These are phyloP conservation scores for Elephantulus edwardii DNA, from an alignment of 2,113 vertebrate genomes.

Conservation along the genomic window DNA sequence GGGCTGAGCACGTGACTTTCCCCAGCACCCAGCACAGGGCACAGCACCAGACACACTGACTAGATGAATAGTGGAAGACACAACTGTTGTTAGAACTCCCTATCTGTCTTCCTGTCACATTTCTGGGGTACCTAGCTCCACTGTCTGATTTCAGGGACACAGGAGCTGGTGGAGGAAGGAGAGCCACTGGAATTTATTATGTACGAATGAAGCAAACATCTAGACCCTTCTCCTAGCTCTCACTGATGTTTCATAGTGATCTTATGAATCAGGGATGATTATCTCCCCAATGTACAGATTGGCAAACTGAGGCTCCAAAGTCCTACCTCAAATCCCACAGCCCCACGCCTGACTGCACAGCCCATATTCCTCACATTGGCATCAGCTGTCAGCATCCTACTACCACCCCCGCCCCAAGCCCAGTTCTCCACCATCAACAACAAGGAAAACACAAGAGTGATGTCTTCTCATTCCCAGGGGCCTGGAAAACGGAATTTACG, in stretches of 20 bases:
- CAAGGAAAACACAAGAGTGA: constrained; percentile 13
- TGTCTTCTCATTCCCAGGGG: constrained; percentile 68
- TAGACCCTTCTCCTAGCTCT: neutral
- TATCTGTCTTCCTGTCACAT: neutral
- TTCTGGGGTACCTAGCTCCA: neutral
- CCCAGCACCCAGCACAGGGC: neutral
- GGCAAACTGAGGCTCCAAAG: neutral
- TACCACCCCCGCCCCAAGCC: neutral
- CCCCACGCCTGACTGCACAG: neutral
- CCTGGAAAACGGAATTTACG: constrained; percentile 76
- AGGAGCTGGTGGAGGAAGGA: neutral
- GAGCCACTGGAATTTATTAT: accelerated
- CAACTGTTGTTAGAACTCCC: neutral
- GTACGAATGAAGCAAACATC: neutral
- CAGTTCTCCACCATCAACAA: constrained; percentile 54
- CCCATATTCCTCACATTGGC: neutral
- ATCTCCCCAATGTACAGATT: neutral
- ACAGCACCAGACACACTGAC: neutral
- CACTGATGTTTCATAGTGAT: neutral
- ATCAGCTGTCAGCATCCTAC: neutral
- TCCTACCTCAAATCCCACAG: neutral
- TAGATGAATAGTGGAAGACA: neutral
- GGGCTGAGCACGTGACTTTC: neutral
- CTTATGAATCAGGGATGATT: neutral
- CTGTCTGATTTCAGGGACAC: neutral